Conservation (phyloP, 2,888 invertebrate genomes). For the Augiades crinisus region DNA sequence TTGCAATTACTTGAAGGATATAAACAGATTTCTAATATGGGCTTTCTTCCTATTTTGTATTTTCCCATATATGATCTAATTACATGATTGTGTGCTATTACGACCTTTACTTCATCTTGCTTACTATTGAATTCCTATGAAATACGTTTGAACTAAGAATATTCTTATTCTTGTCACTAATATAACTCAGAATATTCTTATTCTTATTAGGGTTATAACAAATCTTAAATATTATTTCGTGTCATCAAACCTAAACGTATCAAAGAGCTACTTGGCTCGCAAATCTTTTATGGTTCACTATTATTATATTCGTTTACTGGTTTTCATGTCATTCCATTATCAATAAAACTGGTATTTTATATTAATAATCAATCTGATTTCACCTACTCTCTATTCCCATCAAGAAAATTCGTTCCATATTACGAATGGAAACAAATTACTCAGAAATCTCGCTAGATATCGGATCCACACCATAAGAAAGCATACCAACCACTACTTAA, state of each 20-base stretch:
- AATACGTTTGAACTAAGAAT: neutral
- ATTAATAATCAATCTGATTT: too few relatives aligned
- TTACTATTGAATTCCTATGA: conserved; percentile 1
- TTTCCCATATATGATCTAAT: conserved; percentile 23
- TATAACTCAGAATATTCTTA: neutral
- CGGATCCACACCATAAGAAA: conserved; percentile 4
- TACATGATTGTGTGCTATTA: conserved; percentile 21
- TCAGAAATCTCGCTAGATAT: conserved; percentile 1
- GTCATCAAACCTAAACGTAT: too few relatives aligned
- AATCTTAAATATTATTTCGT: too few relatives aligned
- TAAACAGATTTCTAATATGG: conserved; percentile 12
- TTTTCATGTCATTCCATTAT: too few relatives aligned
- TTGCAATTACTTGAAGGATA: conserved; percentile 5
- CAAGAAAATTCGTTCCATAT: too few relatives aligned
- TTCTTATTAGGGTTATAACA: too few relatives aligned
- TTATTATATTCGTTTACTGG: too few relatives aligned
- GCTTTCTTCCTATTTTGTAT: conserved; percentile 9
- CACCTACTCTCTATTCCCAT: too few relatives aligned
- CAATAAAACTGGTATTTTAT: too few relatives aligned
- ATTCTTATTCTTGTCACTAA: neutral
- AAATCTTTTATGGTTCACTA: too few relatives aligned
- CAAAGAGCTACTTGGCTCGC: too few relatives aligned
- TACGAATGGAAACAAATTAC: neutral
- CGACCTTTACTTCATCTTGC: conserved; percentile 3
- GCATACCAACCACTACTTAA: conserved; percentile 1